phyloP scores from a whole-genome alignment of 2,797 vertebrate genomes.

The Tenualosa ilisha region DNA sequence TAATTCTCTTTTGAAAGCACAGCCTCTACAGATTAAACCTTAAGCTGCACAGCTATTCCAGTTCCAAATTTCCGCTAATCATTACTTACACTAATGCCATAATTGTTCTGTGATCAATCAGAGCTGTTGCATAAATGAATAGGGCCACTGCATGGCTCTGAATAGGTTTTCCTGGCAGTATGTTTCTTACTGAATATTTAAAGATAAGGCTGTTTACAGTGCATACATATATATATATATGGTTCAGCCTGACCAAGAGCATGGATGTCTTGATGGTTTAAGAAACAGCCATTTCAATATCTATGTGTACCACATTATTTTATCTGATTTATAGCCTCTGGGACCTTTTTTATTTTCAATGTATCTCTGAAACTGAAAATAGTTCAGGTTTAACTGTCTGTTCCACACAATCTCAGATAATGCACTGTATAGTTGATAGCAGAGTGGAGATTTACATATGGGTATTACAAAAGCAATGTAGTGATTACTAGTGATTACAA shows the following conservation, averaged over 20 bases:
- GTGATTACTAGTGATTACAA: no score
- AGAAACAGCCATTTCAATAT: neutral
- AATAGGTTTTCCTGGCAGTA: neutral
- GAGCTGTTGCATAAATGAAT: neutral
- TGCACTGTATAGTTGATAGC: neutral
- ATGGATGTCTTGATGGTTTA: neutral
- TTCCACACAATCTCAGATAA: neutral
- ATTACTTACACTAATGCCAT: slow-evolving; percentile 10
- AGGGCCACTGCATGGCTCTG: neutral
- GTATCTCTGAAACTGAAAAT: neutral
- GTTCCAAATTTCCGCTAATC: neutral
- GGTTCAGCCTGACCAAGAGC: neutral
- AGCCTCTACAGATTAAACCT: neutral
- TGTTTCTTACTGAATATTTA: neutral
- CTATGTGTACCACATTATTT: neutral
- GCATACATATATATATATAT: neutral
- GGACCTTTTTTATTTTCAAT: neutral
- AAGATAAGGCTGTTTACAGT: neutral
- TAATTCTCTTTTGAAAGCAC: neutral
- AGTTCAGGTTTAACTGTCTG: neutral
- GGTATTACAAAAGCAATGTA: neutral
- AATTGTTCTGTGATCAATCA: slow-evolving; percentile 17
- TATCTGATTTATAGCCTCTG: neutral
- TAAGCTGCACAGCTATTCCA: neutral
- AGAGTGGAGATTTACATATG: neutral